Conservation (phyloP, 2,797 vertebrate genomes). For the Nasua narica region DNA sequence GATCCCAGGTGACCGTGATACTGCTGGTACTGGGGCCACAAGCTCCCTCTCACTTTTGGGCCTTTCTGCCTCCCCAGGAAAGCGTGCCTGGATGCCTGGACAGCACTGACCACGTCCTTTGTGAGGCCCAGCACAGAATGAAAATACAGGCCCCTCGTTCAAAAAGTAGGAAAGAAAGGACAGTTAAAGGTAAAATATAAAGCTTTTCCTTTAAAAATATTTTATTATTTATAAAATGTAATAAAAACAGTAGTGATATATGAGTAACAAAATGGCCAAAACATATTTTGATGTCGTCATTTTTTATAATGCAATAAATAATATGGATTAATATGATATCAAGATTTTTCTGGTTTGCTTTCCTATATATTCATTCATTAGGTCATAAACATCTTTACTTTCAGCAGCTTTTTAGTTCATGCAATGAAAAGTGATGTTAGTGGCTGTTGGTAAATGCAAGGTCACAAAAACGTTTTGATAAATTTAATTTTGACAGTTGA, state of each 20-base stretch:
- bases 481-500: background rate
- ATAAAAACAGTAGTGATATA: background rate
- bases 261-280: background rate
- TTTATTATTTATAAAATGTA: background rate
- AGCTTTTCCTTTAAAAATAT: background rate
- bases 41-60: background rate
- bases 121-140: background rate
- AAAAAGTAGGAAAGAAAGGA: background rate
- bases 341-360: background rate
- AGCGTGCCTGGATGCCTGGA: background rate
- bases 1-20: background rate
- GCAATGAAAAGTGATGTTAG: background rate
- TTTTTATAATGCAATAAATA: background rate
- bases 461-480: background rate
- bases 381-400: background rate
- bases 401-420: background rate
- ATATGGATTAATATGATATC: background rate
- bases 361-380: background rate
- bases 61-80: background rate
- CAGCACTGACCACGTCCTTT: background rate
- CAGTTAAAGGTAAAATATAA: background rate
- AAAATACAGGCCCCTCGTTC: background rate
- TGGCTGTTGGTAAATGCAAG: background rate
- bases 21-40: background rate
- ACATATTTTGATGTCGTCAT: background rate